These are phyloP conservation scores for Carterocephalus palaemon DNA, from an alignment of 2,888 invertebrate genomes.

Conservation along the genomic window DNA sequence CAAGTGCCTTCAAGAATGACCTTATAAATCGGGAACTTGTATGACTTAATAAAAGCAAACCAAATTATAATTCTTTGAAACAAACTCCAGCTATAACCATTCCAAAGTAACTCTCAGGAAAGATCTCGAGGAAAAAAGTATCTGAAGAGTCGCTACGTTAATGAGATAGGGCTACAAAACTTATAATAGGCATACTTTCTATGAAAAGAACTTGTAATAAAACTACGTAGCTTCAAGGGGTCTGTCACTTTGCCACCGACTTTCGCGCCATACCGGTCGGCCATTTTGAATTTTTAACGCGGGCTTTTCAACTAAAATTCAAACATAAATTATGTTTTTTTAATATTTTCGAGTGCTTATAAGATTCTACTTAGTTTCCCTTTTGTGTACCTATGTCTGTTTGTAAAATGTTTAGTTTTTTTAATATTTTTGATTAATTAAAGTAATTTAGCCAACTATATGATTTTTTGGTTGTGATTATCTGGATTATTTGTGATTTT, in stretches of 20 bases:
- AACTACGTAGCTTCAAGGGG: conserved; percentile 25
- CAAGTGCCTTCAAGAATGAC: conserved; percentile 2
- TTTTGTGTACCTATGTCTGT: too few relatives aligned
- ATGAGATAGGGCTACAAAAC: conserved; percentile 51
- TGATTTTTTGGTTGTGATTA: too few relatives aligned
- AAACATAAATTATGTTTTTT: too few relatives aligned
- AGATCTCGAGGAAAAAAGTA: conserved; percentile 37
- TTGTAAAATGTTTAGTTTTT: too few relatives aligned
- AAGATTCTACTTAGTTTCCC: too few relatives aligned
- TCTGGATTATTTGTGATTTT: too few relatives aligned
- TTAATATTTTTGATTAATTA: too few relatives aligned
- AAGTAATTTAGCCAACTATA: too few relatives aligned
- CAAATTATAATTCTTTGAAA: conserved; percentile 15
- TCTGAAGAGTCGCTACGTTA: conserved; percentile 25
- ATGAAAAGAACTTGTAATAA: conserved; percentile 33
- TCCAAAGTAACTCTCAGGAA: conserved; percentile 40
- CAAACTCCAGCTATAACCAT: conserved; percentile 35
- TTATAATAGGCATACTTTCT: conserved; percentile 52
- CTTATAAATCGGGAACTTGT: conserved; percentile 10
- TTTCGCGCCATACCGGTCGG: conserved; percentile 28
- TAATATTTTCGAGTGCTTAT: too few relatives aligned
- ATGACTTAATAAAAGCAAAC: conserved; percentile 4
- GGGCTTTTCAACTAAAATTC: conserved; percentile 3
- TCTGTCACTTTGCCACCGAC: conserved; percentile 29
- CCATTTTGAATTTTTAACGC: conserved; percentile 29